Conservation (phyloP, 1,140 invertebrate species). For the Bombus breviceps region DNA sequence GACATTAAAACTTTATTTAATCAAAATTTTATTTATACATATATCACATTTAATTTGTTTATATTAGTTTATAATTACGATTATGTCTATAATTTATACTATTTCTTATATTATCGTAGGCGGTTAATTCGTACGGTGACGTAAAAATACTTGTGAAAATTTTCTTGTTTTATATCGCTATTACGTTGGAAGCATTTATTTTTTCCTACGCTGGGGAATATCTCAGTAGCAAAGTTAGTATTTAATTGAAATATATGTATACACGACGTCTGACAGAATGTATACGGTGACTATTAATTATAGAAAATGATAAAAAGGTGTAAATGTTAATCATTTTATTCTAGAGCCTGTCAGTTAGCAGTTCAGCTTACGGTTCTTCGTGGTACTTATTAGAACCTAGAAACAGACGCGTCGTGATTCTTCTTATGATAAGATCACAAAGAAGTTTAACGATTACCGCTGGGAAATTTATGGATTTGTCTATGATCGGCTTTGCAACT, state of each 20-base stretch:
- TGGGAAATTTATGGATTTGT: conserved; percentile 57
- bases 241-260: not conserved
- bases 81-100: not conserved
- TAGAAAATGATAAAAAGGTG: not conserved
- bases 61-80: not conserved
- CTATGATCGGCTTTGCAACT: conserved; percentile 48
- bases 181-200: conserved; percentile 51
- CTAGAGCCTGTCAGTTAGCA: conserved; percentile 40
- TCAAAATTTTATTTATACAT: too few species aligned
- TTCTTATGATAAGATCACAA: conserved; percentile 60
- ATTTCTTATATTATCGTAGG: conserved; percentile 11
- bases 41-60: not conserved
- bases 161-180: conserved; percentile 48
- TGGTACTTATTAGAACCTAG: conserved; percentile 54
- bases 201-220: conserved; percentile 60
- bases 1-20: too few species aligned
- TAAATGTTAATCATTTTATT: not conserved
- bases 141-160: conserved; percentile 18
- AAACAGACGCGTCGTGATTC: conserved; percentile 37
- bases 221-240: conserved; percentile 52
- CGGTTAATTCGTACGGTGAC: conserved; percentile 15
- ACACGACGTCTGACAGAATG: not conserved
- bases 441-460: conserved; percentile 51
- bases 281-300: not conserved
- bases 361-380: conserved; percentile 34